These are phyloP conservation scores for Philereme vetulata DNA, from an alignment of 2,888 invertebrate genomes.

Conservation along the genomic window DNA sequence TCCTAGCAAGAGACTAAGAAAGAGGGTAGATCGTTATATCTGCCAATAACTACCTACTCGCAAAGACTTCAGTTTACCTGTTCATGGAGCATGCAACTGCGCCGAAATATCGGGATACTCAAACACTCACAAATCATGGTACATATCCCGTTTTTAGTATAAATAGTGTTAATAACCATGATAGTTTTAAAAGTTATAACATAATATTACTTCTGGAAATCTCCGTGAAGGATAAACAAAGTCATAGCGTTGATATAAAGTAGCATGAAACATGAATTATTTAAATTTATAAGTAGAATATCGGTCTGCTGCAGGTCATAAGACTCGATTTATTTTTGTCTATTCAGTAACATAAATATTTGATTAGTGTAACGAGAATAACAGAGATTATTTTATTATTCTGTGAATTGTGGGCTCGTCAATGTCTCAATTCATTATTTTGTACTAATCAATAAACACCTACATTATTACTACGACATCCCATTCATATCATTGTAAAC, in stretches of 20 bases:
- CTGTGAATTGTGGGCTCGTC: conserved; percentile 14
- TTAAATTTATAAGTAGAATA: background rate
- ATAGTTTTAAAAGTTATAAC: too few relatives aligned
- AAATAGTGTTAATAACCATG: too few relatives aligned
- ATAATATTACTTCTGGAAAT: background rate
- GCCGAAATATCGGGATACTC: too few relatives aligned
- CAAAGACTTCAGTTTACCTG: too few relatives aligned
- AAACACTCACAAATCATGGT: too few relatives aligned
- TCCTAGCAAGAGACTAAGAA: too few relatives aligned
- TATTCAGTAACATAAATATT: conserved; percentile 18
- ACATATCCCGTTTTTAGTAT: too few relatives aligned
- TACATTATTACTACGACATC: conserved; percentile 71
- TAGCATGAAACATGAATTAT: conserved; percentile 11
- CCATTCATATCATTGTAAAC: conserved; percentile 77
- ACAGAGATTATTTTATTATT: conserved; percentile 22
- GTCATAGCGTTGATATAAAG: conserved; percentile 6
- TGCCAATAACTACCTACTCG: too few relatives aligned
- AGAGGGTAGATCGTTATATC: too few relatives aligned
- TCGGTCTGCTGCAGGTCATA: conserved; percentile 10
- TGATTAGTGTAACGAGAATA: conserved; percentile 18
- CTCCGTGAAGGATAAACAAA: background rate
- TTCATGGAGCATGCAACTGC: too few relatives aligned
- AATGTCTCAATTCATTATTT: conserved; percentile 56
- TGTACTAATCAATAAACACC: conserved; percentile 82
- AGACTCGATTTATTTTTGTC: conserved; percentile 11